Conservation (phyloP, 2,797 vertebrate species). For the Muscicapa striata region DNA sequence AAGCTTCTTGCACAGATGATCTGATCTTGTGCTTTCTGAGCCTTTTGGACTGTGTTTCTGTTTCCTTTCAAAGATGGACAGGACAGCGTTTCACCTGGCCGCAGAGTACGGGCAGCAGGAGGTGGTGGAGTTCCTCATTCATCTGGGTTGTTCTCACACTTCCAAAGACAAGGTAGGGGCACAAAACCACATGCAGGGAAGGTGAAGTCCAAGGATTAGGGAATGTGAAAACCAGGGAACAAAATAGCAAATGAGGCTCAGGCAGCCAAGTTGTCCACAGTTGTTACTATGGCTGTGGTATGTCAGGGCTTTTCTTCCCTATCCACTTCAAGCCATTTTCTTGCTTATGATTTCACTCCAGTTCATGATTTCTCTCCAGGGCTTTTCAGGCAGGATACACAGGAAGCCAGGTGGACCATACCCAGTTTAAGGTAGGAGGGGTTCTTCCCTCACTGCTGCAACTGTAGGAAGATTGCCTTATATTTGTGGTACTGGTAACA, state of each 20-base stretch:
- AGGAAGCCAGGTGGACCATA: neutral
- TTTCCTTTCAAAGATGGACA: constrained; percentile 71
- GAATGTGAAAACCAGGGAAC: neutral
- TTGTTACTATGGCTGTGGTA: neutral
- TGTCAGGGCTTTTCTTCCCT: neutral
- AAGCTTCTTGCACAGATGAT: neutral
- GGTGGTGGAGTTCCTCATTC: constrained; percentile 86
- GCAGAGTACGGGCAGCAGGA: constrained; percentile 83
- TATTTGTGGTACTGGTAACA: neutral
- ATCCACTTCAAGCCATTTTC: neutral
- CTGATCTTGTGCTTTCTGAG: neutral
- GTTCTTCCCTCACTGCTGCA: neutral
- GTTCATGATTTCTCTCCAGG: neutral
- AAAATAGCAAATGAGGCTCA: neutral
- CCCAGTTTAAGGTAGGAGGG: neutral
- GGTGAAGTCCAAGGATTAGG: neutral
- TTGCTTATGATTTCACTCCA: neutral
- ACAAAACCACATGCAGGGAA: neutral
- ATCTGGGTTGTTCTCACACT: constrained; percentile 80
- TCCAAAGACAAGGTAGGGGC: constrained; percentile 86
- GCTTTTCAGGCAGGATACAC: neutral
- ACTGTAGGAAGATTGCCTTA: neutral
- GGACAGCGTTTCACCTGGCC: constrained; percentile 87
- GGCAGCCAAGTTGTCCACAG: neutral
- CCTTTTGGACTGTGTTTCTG: neutral